These are phyloP conservation scores for Epizoanthus stellaris DNA, from an alignment of 92 coral and sea anemone species.

Conservation along the genomic window DNA sequence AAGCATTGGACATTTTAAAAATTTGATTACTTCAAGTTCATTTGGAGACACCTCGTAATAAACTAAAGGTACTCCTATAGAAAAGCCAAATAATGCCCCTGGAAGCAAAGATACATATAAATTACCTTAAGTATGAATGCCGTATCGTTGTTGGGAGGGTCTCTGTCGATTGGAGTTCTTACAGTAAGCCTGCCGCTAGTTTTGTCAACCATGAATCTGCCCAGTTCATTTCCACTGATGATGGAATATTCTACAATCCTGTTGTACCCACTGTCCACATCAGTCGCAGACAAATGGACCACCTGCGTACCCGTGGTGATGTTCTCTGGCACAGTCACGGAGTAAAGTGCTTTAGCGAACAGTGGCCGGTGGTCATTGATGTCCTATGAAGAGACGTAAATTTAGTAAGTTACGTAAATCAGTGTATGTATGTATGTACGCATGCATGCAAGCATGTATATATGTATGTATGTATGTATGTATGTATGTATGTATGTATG, in stretches of 20 bases:
- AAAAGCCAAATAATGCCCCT: too few species aligned
- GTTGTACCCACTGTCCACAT: conserved; percentile 68
- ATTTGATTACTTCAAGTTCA: too few species aligned
- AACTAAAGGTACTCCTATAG: too few species aligned
- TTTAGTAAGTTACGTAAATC: neutral
- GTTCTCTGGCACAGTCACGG: conserved; percentile 80
- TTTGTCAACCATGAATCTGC: conserved; percentile 84
- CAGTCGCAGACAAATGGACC: conserved; percentile 75
- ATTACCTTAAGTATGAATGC: conserved; percentile 78
- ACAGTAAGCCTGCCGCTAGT: conserved; percentile 87
- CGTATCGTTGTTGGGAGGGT: conserved; percentile 83
- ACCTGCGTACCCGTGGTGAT: conserved; percentile 77
- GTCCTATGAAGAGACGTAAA: conserved; percentile 59
- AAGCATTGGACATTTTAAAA: too few species aligned
- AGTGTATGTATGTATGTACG: neutral
- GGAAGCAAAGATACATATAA: neutral
- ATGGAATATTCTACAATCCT: conserved; percentile 74
- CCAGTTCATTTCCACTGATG: conserved; percentile 79
- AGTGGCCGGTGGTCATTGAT: conserved; percentile 87
- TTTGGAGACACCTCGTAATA: too few species aligned
- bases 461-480: too few species aligned
- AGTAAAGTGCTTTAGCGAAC: conserved; percentile 73
- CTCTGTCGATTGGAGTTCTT: conserved; percentile 78
- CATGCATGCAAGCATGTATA: neutral
- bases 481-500: too few species aligned